phyloP scores from a whole-genome alignment of 2,113 vertebrate species.

The Meleagris gallopavo region DNA sequence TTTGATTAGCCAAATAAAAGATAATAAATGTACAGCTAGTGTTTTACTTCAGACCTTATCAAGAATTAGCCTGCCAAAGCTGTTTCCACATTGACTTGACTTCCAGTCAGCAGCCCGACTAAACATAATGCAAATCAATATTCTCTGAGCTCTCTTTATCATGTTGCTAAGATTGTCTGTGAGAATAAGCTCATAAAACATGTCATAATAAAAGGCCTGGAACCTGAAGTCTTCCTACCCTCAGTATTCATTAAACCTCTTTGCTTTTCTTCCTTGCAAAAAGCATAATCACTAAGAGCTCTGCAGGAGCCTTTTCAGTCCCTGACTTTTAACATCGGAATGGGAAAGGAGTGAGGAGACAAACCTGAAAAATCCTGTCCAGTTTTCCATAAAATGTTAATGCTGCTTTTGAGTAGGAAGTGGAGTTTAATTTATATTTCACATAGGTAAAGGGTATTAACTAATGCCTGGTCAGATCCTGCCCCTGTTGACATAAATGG shows the following conservation, averaged over 20 bases:
- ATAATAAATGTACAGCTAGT: not conserved
- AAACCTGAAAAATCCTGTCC: not conserved
- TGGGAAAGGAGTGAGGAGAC: not conserved
- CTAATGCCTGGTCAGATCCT: not conserved
- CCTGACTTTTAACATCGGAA: not conserved
- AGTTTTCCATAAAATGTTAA: not conserved
- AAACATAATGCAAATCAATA: not conserved
- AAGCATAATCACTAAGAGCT: not conserved
- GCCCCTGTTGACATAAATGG: not conserved
- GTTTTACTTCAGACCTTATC: not conserved
- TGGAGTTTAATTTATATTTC: not conserved
- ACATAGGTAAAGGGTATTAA: not conserved
- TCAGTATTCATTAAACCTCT: not conserved
- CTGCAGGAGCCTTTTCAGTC: not conserved
- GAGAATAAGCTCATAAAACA: slow-evolving; percentile 1
- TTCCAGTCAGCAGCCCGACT: not conserved
- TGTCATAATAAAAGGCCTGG: not conserved
- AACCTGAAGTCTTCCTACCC: not conserved
- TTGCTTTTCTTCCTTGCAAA: not conserved
- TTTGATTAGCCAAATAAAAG: slow-evolving; percentile 21
- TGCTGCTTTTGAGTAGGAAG: not conserved
- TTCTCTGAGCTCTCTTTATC: not conserved
- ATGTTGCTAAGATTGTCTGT: not conserved
- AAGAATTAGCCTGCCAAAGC: not conserved
- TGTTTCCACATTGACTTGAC: not conserved